Percentiles rank a stretch among this genome's conserved stretches.
phyloP scores from a whole-genome alignment of 2,113 vertebrate genomes.

The Pituophis catenifer region DNA sequence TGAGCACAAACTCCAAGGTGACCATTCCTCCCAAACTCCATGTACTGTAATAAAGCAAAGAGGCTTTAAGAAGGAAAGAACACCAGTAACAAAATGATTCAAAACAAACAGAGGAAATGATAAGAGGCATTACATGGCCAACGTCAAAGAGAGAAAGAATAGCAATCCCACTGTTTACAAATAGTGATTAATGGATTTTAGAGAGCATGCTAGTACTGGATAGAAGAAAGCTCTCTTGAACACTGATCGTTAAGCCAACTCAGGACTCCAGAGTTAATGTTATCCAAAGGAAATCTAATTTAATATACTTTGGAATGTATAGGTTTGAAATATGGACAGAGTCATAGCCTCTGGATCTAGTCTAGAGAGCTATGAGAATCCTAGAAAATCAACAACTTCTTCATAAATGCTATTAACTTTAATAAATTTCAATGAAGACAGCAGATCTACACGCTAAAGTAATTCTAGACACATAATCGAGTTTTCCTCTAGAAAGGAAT shows the following conservation, averaged over 20 bases:
- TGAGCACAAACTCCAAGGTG: slow-evolving; percentile 98
- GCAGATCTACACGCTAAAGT: background rate
- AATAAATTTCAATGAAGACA: background rate
- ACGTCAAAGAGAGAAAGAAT: background rate
- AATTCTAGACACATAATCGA: background rate
- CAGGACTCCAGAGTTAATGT: background rate
- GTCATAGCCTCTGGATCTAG: background rate
- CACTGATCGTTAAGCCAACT: background rate
- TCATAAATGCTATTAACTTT: background rate
- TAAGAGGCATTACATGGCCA: slow-evolving; percentile 28
- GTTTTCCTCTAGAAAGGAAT: background rate
- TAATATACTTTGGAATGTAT: background rate
- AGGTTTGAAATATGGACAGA: background rate
- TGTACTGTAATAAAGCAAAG: slow-evolving; percentile 94
- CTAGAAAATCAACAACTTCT: background rate
- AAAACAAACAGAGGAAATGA: slow-evolving; percentile 42
- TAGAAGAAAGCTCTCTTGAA: background rate
- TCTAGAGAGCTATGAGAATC: background rate
- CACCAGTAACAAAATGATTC: slow-evolving; percentile 28
- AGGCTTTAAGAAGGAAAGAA: slow-evolving; percentile 72
- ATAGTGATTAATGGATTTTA: background rate
- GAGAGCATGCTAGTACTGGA: background rate
- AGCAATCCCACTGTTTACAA: background rate
- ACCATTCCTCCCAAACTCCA: slow-evolving; percentile 99
- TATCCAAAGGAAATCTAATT: background rate